phyloP scores from a whole-genome alignment of 2,888 invertebrate species.

The Leptopilina drosophilae region DNA sequence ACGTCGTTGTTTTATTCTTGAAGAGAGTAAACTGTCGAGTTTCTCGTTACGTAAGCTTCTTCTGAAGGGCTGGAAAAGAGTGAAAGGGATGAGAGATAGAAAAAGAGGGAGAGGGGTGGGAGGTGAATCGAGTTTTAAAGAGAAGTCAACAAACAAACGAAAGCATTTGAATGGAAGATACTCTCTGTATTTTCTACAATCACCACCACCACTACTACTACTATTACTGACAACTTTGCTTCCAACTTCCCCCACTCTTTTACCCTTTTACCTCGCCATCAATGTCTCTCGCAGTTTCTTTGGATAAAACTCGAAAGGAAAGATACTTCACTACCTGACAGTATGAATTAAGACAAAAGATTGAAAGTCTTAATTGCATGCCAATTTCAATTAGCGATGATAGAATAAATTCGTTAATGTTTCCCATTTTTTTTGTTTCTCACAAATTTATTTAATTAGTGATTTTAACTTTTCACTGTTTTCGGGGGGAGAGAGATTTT shows the following conservation, averaged over 20 bases:
- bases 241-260: not conserved
- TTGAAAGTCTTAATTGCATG: slow-evolving; percentile 33
- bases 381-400: slow-evolving; percentile 7
- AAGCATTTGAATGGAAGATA: slow-evolving; percentile 16
- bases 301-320: slow-evolving; percentile 26
- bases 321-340: slow-evolving; percentile 37
- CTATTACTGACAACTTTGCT: too few relatives aligned
- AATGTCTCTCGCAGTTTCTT: slow-evolving; percentile 17
- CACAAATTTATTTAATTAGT: too few relatives aligned
- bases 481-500: too few relatives aligned
- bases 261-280: not conserved
- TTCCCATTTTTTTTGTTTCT: too few relatives aligned
- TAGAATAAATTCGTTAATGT: not conserved
- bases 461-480: too few relatives aligned
- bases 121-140: slow-evolving; percentile 24
- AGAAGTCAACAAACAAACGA: slow-evolving; percentile 7
- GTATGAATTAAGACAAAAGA: slow-evolving; percentile 20
- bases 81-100: not conserved
- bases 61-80: slow-evolving; percentile 25
- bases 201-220: too few relatives aligned
- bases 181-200: too few relatives aligned
- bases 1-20: slow-evolving; percentile 37
- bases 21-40: slow-evolving; percentile 34
- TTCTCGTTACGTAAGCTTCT: slow-evolving; percentile 26
- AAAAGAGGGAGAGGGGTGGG: too few relatives aligned